Evolutionary conservation across 1,140 invertebrate genomes (phyloP).

Genomic region (Leptopilina boulardi): DNA sequence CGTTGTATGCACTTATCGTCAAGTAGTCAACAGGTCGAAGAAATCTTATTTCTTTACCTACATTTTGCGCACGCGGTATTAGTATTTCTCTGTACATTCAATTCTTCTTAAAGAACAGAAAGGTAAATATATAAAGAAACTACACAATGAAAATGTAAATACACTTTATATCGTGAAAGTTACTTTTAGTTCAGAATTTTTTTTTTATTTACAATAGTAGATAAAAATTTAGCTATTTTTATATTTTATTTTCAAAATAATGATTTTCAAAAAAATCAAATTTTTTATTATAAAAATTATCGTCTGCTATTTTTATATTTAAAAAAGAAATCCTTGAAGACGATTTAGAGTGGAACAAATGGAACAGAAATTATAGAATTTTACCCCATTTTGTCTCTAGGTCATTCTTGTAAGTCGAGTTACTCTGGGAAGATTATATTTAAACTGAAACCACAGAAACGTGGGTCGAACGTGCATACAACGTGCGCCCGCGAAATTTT

Average conservation of each 20-base stretch:
- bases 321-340: not conserved
- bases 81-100: conserved; percentile 5
- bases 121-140: not conserved
- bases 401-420: not conserved
- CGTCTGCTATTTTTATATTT: too few species aligned
- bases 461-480: not conserved
- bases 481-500: not conserved
- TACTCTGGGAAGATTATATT: not conserved
- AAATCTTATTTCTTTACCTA: not conserved
- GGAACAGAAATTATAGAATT: not conserved
- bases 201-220: too few species aligned
- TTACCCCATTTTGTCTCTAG: not conserved
- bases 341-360: not conserved
- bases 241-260: too few species aligned
- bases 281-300: too few species aligned
- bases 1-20: conserved; percentile 3
- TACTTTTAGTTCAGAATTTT: too few species aligned
- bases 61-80: not conserved
- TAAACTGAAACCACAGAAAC: conserved; percentile 38
- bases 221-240: too few species aligned
- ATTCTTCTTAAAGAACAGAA: not conserved
- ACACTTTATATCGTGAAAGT: not conserved
- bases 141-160: conserved; percentile 6
- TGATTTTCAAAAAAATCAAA: too few species aligned
- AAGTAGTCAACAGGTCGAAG: not conserved